These are phyloP conservation scores for Etheostoma spectabile DNA, from an alignment of 2,113 vertebrate species.

Conservation along the genomic window DNA sequence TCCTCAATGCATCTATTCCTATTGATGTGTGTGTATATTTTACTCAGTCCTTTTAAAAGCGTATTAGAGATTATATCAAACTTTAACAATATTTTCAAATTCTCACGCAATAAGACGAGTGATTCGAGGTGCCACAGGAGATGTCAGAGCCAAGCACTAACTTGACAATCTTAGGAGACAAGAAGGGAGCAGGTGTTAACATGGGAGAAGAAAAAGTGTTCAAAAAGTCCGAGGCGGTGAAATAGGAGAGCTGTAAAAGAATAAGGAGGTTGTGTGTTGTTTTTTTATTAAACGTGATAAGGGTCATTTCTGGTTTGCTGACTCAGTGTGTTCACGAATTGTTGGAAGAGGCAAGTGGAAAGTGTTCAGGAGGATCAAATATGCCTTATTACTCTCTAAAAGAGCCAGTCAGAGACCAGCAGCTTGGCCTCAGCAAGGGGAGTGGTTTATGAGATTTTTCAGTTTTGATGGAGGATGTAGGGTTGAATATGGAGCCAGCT, in stretches of 20 bases:
- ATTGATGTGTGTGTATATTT: conserved; percentile 43
- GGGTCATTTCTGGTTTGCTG: conserved; percentile 68
- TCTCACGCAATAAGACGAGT: conserved; percentile 47
- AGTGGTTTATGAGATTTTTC: conserved; percentile 22
- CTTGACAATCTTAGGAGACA: conserved; percentile 63
- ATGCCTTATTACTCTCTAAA: conserved; percentile 49
- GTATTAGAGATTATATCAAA: conserved; percentile 47
- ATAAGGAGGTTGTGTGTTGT: conserved; percentile 45
- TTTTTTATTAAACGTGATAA: conserved; percentile 18
- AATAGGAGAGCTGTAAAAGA: conserved; percentile 31
- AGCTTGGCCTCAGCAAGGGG: conserved; percentile 30
- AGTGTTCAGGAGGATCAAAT: conserved; percentile 59
- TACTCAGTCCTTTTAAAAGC: conserved; percentile 31
- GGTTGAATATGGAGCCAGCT: conserved; percentile 13
- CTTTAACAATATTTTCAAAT: conserved; percentile 14
- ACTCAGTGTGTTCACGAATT: conserved; percentile 64
- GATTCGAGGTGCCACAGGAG: conserved; percentile 24
- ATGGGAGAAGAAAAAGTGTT: conserved; percentile 43
- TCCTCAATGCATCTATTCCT: conserved; percentile 26
- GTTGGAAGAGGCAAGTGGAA: conserved; percentile 68
- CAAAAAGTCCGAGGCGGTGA: conserved; percentile 41
- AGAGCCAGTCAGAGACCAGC: conserved; percentile 30
- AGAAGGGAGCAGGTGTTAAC: conserved; percentile 49
- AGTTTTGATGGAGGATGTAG: conserved; percentile 17
- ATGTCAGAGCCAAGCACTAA: conserved; percentile 59